Percentiles rank a stretch among this genome's conserved stretches.
Conservation (phyloP, 92 coral and sea anemone genomes). For the Epizoanthus illoricatus region DNA sequence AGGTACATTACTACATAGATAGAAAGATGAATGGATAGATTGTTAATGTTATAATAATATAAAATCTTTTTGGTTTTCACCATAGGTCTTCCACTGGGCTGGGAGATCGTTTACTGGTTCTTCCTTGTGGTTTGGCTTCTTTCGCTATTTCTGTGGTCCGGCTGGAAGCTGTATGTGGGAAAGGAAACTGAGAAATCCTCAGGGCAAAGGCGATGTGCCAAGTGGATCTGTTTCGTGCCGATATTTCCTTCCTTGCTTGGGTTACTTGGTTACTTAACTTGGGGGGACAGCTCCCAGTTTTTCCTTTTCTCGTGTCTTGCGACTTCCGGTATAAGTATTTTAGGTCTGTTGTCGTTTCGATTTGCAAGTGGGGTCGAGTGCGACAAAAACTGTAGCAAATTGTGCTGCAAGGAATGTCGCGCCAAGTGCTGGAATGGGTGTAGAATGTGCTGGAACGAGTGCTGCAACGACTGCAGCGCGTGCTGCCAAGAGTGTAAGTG, state of each 20-base stretch:
- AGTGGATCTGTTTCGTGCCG: constrained; percentile 62
- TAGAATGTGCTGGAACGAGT: too few relatives aligned
- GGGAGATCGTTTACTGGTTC: constrained; percentile 65
- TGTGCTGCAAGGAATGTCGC: too few relatives aligned
- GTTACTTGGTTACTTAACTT: constrained; percentile 53
- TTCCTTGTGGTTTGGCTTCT: constrained; percentile 65
- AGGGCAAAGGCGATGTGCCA: constrained; percentile 40
- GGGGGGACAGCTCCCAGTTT: constrained; percentile 79
- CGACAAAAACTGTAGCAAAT: neutral
- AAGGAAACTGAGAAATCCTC: constrained; percentile 17
- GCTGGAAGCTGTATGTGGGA: constrained; percentile 55
- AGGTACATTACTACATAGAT: too few relatives aligned
- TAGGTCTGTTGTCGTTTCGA: constrained; percentile 56
- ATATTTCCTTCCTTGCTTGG: constrained; percentile 62
- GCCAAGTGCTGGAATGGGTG: too few relatives aligned
- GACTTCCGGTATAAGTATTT: constrained; percentile 56
- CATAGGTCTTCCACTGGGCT: constrained; percentile 61
- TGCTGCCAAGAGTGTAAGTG: neutral
- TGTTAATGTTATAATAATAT: too few relatives aligned
- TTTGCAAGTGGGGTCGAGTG: constrained; percentile 34
- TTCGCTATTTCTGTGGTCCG: constrained; percentile 66
- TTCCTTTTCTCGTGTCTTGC: constrained; percentile 86
- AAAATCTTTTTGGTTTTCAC: neutral
- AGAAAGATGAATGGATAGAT: too few relatives aligned
- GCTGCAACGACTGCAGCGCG: neutral